phyloP scores from a whole-genome alignment of 2,797 vertebrate genomes.

The Clarias pachynema region DNA sequence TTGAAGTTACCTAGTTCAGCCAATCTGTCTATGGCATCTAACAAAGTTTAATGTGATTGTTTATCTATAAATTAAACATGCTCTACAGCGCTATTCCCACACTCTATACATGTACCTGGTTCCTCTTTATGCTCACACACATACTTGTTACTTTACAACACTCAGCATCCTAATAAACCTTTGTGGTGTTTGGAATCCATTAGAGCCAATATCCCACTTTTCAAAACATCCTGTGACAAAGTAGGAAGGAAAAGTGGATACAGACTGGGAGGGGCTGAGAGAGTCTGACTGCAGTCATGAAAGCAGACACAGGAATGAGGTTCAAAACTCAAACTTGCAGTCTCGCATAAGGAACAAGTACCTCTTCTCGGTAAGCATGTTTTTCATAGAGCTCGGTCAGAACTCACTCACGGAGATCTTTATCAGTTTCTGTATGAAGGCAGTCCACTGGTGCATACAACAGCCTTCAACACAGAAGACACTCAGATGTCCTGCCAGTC shows the following conservation, averaged over 20 bases:
- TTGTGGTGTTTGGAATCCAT: conserved; percentile 82
- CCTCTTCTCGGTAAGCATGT: conserved; percentile 1
- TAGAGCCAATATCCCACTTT: conserved; percentile 80
- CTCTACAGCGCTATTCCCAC: background rate
- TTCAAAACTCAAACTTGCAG: conserved; percentile 25
- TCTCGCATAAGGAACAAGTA: background rate
- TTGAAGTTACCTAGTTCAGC: conserved; percentile 3
- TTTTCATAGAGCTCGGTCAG: conserved; percentile 24
- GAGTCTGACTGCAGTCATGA: conserved; percentile 37
- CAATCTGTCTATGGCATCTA: conserved; percentile 16
- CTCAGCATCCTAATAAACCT: conserved; percentile 79
- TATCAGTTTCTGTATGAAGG: conserved; percentile 43
- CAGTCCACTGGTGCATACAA: conserved; percentile 65
- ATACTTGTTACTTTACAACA: conserved; percentile 67
- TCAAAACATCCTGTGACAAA: conserved; percentile 77
- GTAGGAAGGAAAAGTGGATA: conserved; percentile 49
- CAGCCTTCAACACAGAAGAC: conserved; percentile 67
- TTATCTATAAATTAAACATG: conserved; percentile 57
- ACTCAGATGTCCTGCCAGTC: conserved; percentile 71
- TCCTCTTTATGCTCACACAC: conserved; percentile 16
- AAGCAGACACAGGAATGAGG: conserved; percentile 24
- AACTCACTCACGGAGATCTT: conserved; percentile 12
- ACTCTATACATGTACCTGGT: conserved; percentile 14
- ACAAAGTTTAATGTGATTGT: conserved; percentile 53
- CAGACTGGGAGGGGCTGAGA: conserved; percentile 55